phyloP scores from a whole-genome alignment of 1,140 invertebrate genomes.

The Thaumetopoea pityocampa region DNA sequence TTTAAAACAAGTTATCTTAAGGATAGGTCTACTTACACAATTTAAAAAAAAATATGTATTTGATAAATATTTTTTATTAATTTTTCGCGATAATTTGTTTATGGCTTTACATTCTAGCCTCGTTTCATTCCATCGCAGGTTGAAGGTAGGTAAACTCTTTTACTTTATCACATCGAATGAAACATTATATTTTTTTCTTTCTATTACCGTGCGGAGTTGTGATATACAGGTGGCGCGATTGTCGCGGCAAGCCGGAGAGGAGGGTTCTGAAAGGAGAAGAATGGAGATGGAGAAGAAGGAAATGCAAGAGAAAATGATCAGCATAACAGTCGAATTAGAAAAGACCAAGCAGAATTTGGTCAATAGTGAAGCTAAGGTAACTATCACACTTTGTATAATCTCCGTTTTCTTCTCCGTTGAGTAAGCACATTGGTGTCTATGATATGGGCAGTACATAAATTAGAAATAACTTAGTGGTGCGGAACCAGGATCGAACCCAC shows the following conservation, averaged over 20 bases:
- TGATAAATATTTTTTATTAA: no score
- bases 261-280: slow-evolving; percentile 84
- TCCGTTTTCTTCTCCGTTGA: not conserved
- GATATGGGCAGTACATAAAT: no score
- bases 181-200: not conserved
- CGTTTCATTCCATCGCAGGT: no score
- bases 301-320: slow-evolving; percentile 79
- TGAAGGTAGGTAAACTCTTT: no score
- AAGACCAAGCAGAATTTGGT: slow-evolving; percentile 82
- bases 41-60: no score
- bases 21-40: no score
- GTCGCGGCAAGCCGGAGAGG: slow-evolving; percentile 87
- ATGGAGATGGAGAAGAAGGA: slow-evolving; percentile 83
- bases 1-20: no score
- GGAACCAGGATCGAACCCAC: no score
- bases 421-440: not conserved
- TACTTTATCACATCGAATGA: no score
- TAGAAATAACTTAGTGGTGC: no score
- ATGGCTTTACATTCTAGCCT: no score
- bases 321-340: slow-evolving; percentile 82
- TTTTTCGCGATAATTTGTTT: no score
- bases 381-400: not conserved
- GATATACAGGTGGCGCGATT: slow-evolving; percentile 80
- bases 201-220: slow-evolving; percentile 23
- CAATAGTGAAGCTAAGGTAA: slow-evolving; percentile 83